phyloP scores from a whole-genome alignment of 30 jellyfish, hydroid and myxozoan species.

The Cassiopea andromeda region DNA sequence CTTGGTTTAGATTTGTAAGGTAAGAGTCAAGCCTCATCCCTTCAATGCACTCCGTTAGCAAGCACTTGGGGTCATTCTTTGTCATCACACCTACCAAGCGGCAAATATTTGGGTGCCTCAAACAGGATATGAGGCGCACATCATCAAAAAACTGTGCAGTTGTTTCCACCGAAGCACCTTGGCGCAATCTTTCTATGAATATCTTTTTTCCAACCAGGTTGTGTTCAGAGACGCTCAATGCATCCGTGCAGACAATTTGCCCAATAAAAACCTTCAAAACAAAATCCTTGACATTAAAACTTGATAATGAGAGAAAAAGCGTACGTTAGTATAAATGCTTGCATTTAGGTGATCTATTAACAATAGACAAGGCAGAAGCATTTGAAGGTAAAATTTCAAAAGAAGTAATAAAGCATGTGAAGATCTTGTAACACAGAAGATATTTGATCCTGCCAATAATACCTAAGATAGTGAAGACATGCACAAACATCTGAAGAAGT shows the following conservation, averaged over 20 bases:
- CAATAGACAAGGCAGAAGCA: too few species aligned
- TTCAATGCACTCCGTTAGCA: slow-evolving; percentile 73
- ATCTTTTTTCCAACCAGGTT: slow-evolving; percentile 65
- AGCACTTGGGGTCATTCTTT: slow-evolving; percentile 66
- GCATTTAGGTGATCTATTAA: too few species aligned
- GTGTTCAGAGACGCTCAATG: slow-evolving; percentile 48
- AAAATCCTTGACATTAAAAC: neutral
- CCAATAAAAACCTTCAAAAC: slow-evolving; percentile 70
- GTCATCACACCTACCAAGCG: slow-evolving; percentile 69
- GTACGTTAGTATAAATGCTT: too few species aligned
- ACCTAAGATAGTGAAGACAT: too few species aligned
- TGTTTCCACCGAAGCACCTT: slow-evolving; percentile 79
- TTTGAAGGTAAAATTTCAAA: too few species aligned
- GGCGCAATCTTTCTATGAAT: slow-evolving; percentile 58
- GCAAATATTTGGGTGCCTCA: slow-evolving; percentile 77
- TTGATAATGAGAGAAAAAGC: neutral
- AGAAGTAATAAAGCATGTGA: too few species aligned
- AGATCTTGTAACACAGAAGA: too few species aligned
- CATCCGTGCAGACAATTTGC: slow-evolving; percentile 65
- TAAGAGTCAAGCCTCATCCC: slow-evolving; percentile 80
- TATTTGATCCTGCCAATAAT: too few species aligned
- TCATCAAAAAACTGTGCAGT: slow-evolving; percentile 63
- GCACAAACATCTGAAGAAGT: too few species aligned
- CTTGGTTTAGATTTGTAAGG: slow-evolving; percentile 56
- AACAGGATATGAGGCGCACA: slow-evolving; percentile 60